These are phyloP conservation scores for Meandrina meandrites DNA, from an alignment of 92 coral and sea anemone genomes.

Conservation along the genomic window DNA sequence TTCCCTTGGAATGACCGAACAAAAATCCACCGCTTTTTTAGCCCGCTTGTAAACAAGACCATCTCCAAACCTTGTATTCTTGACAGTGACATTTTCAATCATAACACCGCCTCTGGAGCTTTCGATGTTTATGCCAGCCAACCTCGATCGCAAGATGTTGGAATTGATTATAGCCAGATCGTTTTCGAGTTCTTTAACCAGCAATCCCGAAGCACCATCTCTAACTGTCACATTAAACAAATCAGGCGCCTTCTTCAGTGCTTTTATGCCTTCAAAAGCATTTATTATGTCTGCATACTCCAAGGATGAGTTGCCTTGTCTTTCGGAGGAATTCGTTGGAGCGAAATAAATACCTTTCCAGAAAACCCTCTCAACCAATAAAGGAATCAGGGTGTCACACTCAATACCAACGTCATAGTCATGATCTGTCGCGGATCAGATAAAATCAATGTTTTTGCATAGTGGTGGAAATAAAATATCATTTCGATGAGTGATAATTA, in stretches of 20 bases:
- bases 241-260: neutral
- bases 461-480: neutral
- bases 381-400: constrained; percentile 29
- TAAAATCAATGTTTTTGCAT: neutral
- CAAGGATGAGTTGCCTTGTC: constrained; percentile 7
- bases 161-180: neutral
- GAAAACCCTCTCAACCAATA: constrained; percentile 17
- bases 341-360: constrained; percentile 53
- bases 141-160: neutral
- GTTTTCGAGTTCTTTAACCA: neutral
- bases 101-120: neutral
- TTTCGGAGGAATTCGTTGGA: neutral
- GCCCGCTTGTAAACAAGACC: constrained; percentile 27
- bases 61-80: constrained; percentile 28
- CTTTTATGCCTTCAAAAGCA: constrained; percentile 35
- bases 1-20: neutral
- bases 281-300: constrained; percentile 31
- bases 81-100: constrained; percentile 1
- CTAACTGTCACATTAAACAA: neutral
- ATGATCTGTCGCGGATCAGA: constrained; percentile 8
- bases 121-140: constrained; percentile 15
- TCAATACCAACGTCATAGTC: constrained; percentile 37
- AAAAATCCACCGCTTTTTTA: constrained; percentile 12
- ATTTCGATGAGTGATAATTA: neutral
- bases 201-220: constrained; percentile 16